These are phyloP conservation scores for Dromius quadrimaculatus DNA, from an alignment of 2,888 invertebrate species.

Conservation along the genomic window DNA sequence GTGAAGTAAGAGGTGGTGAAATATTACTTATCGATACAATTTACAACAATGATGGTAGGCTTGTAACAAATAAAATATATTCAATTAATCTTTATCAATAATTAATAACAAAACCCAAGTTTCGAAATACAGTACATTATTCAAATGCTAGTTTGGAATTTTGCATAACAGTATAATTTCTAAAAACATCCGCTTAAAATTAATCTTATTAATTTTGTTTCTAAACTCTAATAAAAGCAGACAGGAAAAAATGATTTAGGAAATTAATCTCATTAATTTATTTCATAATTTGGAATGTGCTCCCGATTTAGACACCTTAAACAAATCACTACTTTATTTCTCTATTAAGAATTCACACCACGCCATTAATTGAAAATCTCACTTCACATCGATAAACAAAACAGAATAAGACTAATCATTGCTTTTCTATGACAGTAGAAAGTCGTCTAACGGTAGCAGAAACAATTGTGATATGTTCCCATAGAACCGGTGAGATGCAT, in stretches of 20 bases:
- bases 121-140: too few relatives aligned
- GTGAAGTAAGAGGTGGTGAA: too few relatives aligned
- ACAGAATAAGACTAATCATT: slow-evolving; percentile 7
- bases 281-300: slow-evolving; percentile 15
- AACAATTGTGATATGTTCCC: slow-evolving; percentile 16
- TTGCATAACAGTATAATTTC: slow-evolving; percentile 2
- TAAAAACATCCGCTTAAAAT: background rate
- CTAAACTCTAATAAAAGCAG: slow-evolving; percentile 2
- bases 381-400: slow-evolving; percentile 8
- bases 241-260: slow-evolving; percentile 14
- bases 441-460: slow-evolving; percentile 9
- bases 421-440: slow-evolving; percentile 18
- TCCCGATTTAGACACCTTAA: slow-evolving; percentile 16
- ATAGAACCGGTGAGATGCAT: slow-evolving; percentile 6
- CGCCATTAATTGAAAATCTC: slow-evolving; percentile 2
- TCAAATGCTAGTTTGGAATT: background rate
- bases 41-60: too few relatives aligned
- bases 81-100: too few relatives aligned
- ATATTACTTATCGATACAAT: too few relatives aligned
- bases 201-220: slow-evolving; percentile 5
- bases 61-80: too few relatives aligned
- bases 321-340: slow-evolving; percentile 12
- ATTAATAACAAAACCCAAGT: too few relatives aligned
- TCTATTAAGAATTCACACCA: slow-evolving; percentile 15
- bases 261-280: background rate